phyloP scores from a whole-genome alignment of 2,113 vertebrate genomes.

The Heteronetta atricapilla region DNA sequence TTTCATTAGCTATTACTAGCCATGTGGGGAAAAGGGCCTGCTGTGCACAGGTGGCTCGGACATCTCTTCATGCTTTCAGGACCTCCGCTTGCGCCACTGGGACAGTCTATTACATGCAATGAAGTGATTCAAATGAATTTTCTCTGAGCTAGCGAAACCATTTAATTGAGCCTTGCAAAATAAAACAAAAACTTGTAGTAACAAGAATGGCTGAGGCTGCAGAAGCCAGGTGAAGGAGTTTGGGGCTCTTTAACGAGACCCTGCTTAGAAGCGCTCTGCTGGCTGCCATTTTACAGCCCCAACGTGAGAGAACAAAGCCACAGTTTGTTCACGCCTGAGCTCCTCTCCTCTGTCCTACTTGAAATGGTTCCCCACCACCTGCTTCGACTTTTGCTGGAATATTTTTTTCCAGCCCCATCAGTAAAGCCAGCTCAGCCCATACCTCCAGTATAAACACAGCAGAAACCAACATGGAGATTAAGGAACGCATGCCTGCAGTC shows the following conservation, averaged over 20 bases:
- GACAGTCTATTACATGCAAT: not conserved
- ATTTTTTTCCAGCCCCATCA: not conserved
- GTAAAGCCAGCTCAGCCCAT: not conserved
- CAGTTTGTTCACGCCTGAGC: not conserved
- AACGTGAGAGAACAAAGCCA: not conserved
- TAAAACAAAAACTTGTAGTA: not conserved
- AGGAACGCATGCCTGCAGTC: not conserved
- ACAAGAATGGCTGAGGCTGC: not conserved
- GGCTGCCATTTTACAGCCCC: not conserved
- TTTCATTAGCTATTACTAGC: conserved; percentile 18
- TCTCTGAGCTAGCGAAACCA: not conserved
- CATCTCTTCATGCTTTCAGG: not conserved
- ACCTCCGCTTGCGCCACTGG: not conserved
- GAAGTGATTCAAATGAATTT: conserved; percentile 22
- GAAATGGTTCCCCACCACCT: not conserved
- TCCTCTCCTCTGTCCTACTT: not conserved
- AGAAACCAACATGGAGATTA: not conserved
- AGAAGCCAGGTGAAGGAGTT: not conserved
- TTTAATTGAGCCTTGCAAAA: not conserved
- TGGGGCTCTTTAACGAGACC: not conserved
- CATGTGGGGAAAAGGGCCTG: not conserved
- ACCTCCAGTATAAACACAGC: not conserved
- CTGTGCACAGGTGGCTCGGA: conserved; percentile 16
- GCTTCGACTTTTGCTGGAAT: not conserved
- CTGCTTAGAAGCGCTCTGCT: not conserved